Base-by-base conservation (phyloP, 2,113 vertebrate genomes). In the Dolichotis patagonum region DNA sequence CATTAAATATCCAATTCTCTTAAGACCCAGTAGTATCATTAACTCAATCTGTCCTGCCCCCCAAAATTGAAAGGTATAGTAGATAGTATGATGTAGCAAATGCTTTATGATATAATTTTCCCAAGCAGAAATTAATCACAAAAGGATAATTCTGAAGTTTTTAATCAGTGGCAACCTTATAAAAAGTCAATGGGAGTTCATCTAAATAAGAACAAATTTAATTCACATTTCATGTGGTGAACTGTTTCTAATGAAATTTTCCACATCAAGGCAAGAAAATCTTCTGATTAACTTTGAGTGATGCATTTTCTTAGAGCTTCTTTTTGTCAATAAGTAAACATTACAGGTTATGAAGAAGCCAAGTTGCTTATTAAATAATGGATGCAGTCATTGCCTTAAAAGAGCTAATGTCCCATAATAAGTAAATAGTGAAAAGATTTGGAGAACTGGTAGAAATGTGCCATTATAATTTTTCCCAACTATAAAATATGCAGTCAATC, bases 161-260 rank as follows among this genome's bases (percentile, higher is more conserved):
- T 95, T 95, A 86, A 95, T 96, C 73, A 95, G 35, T 86, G 60
- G 75, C 49, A 73, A 86, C 2, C 17, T 95, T 71, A 90, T 17
- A 84, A 60, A 7, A 95, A 84, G 30, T 78, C n/a, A 97, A 89
- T 58, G 73, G 86, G 16, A 94, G 35, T 78, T 69, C 92, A 88
- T 60, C 56, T 73, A 85, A 96, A 90, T 90, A 82, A 88, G 58
- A 46, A 56, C 8, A 92, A 85, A 4, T 10, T 75, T 20, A 52
- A 2, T 14, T 96, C 38, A 49, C 71, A 94, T 41, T 94, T 0
- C 67, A 22, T 93, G 43, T 89, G 52, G 65, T 97, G 14, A 46
- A 65, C 20, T 88, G 5, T 94, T 46, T 94, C 81, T 62, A 94
- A 63, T 86, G 75, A 97, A 88, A 38, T 75, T 41, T 60, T 97